A percentile compares a stretch with the other conserved stretches of the same genome.
Conservation (phyloP, 2,797 vertebrate genomes). For the Enteromius trimaculatus region DNA sequence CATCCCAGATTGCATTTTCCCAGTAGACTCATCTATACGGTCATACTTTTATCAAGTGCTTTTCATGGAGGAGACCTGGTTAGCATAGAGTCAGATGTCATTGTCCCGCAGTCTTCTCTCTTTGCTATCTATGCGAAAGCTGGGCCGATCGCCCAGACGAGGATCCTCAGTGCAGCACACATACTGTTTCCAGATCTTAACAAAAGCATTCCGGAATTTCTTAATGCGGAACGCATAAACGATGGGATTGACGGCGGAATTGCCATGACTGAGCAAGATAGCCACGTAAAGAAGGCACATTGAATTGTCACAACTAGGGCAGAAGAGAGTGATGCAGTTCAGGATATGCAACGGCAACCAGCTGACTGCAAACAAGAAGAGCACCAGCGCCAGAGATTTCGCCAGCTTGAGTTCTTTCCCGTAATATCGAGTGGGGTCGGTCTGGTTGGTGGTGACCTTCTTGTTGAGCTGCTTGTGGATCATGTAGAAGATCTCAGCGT, state of each 20-base stretch:
- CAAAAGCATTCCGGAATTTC: conserved; percentile 92
- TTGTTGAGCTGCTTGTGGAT: conserved; percentile 95
- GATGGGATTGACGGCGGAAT: conserved; percentile 97
- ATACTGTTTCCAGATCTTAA: conserved; percentile 92
- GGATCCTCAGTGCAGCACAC: conserved; percentile 85
- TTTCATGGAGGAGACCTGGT: neutral
- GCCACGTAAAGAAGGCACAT: conserved; percentile 85
- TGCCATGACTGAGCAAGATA: conserved; percentile 95
- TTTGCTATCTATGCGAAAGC: conserved; percentile 72
- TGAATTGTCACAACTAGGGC: conserved; percentile 79
- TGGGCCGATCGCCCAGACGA: conserved; percentile 68
- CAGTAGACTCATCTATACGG: neutral
- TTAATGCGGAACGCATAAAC: conserved; percentile 95
- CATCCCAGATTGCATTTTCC: neutral
- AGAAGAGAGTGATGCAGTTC: conserved; percentile 95
- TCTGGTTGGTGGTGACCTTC: conserved; percentile 80
- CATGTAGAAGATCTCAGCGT: conserved; percentile 95
- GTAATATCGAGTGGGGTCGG: conserved; percentile 92
- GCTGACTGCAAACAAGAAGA: conserved; percentile 91
- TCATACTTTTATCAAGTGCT: conserved; percentile 10
- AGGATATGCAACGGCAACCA: conserved; percentile 97
- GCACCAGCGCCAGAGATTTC: conserved; percentile 92
- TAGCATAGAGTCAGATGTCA: conserved; percentile 37
- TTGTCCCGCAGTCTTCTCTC: conserved; percentile 54
- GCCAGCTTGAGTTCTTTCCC: conserved; percentile 96